Base-by-base conservation (phyloP, 1,140 invertebrate species). In the Rhopalosiphum maidis region DNA sequence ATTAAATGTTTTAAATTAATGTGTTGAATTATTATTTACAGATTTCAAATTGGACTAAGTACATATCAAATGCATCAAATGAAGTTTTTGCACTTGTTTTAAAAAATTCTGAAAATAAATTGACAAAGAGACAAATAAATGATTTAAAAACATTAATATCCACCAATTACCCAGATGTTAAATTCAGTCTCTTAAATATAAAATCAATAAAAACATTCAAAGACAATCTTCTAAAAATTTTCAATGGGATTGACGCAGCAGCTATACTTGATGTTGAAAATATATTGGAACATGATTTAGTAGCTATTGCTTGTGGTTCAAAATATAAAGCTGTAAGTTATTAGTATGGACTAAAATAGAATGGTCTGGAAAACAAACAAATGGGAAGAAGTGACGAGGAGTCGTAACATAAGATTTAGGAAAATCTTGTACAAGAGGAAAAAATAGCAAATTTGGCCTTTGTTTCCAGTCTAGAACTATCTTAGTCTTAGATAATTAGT, bases 1-100 rank as follows among this genome's bases (percentile, higher is more conserved):
- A n/a, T n/a, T 68, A n/a, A 77, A 77, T n/a, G 11, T n/a, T 37
- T 37, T 41, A 41, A 41, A 41, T 2, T 41, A 41, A 77, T n/a
- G 11, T n/a, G 4, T 60, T 77, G 0, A 85, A 85, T 43, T 85
- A 83, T 83, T 46, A 15, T 88, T 88, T 54, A 51, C 3, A 90
- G 89, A 90, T 90, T 90, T 90, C 89, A 2, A 90, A 43, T 15
- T 90, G 89, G 89, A 68, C 54, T 2, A 90, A 41, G 43, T 90
- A 68, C 30, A 23, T 90, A 43, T 4, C 54, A 90, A 43, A 8
- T 68, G 5, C 89, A 43, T n/a, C 89, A 68, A 68, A 43, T 46
- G 89, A 90, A 90, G 89, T 90, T 43, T 90, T 68, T 43, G 41
- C 89, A 43, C 89, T 90, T 90, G 55, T 90, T 90, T 90, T 90